Evolutionary conservation across 2,888 invertebrate genomes (phyloP).

Genomic region (Scaptomyza flava): DNA sequence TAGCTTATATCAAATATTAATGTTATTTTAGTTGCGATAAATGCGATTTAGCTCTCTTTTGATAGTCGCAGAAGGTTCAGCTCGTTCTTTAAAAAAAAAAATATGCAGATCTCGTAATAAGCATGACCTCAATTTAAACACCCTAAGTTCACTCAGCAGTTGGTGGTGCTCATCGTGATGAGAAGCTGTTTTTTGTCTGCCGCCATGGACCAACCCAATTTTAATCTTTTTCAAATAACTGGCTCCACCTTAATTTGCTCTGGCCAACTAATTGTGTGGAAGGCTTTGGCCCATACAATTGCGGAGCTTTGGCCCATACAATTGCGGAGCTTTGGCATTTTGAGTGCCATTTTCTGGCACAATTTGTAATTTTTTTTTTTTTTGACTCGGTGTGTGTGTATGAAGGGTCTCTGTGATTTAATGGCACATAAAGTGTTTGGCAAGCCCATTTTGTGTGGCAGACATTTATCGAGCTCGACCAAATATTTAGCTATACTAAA

Average conservation of each 20-base stretch:
- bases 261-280: slow-evolving; percentile 77
- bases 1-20: too few species aligned
- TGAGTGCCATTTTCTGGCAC: slow-evolving; percentile 54
- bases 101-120: slow-evolving; percentile 15
- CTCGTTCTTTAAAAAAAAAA: background rate
- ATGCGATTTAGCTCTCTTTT: background rate
- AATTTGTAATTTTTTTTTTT: slow-evolving; percentile 52
- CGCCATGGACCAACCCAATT: slow-evolving; percentile 69
- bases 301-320: slow-evolving; percentile 25
- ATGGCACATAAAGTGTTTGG: slow-evolving; percentile 60
- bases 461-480: slow-evolving; percentile 29
- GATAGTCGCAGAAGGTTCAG: background rate
- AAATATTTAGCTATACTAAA: slow-evolving; percentile 44
- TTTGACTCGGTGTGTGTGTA: slow-evolving; percentile 7
- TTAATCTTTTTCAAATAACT: slow-evolving; percentile 45
- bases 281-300: slow-evolving; percentile 42
- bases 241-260: slow-evolving; percentile 70
- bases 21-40: background rate
- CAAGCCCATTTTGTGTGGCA: slow-evolving; percentile 44
- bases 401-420: slow-evolving; percentile 56
- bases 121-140: slow-evolving; percentile 33
- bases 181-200: slow-evolving; percentile 30
- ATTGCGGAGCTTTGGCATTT: slow-evolving; percentile 38
- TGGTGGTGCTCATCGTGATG: slow-evolving; percentile 21
- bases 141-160: too few species aligned